These are phyloP conservation scores for Xestobium rufovillosum DNA, from an alignment of 2,888 invertebrate genomes.

Conservation along the genomic window DNA sequence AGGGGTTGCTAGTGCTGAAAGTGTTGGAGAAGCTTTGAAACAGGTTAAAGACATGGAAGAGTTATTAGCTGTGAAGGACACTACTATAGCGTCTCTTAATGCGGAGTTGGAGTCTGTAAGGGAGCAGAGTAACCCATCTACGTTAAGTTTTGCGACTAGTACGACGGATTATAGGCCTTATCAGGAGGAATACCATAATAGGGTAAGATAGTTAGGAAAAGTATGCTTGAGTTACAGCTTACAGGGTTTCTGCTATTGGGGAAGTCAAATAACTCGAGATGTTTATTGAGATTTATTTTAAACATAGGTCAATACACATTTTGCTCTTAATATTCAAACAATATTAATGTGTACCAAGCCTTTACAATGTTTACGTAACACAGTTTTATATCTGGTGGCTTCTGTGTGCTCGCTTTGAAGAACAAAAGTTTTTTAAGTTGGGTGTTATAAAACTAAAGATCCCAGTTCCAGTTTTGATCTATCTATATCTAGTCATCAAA, in stretches of 20 bases:
- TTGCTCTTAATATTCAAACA: no score
- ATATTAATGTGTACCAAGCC: no score
- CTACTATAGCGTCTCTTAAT: constrained; percentile 43
- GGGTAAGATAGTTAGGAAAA: constrained; percentile 55
- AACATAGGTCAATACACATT: no score
- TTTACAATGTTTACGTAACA: no score
- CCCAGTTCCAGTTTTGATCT: no score
- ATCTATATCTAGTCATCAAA: no score
- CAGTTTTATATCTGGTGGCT: no score
- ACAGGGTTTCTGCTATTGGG: constrained; percentile 4
- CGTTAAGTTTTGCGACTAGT: constrained; percentile 50
- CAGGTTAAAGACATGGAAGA: constrained; percentile 43
- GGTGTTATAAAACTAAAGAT: no score
- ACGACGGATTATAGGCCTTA: constrained; percentile 67
- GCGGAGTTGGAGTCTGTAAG: constrained; percentile 46
- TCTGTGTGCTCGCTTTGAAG: no score
- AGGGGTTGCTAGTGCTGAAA: constrained; percentile 13
- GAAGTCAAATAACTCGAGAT: constrained; percentile 1
- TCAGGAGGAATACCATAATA: constrained; percentile 60
- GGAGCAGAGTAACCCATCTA: constrained; percentile 46
- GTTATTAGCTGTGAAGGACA: constrained; percentile 43
- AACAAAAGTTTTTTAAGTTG: no score
- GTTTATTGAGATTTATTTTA: no score
- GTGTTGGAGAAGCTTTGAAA: constrained; percentile 22
- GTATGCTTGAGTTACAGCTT: constrained; percentile 24